Evolutionary conservation across 1,140 invertebrate species (phyloP).

Genomic region (Sycobia sp.): DNA sequence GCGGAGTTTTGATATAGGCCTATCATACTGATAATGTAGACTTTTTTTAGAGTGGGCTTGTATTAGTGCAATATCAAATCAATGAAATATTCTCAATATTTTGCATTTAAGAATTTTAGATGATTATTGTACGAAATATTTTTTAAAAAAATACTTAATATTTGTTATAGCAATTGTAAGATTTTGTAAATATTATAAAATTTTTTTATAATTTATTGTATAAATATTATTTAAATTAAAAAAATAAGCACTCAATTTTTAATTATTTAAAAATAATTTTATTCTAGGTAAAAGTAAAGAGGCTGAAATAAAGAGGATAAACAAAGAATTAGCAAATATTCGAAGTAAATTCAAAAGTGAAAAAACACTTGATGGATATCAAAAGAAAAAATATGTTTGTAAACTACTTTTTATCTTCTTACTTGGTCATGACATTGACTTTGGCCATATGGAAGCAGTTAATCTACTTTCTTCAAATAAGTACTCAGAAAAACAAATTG

Average conservation of each 20-base stretch:
- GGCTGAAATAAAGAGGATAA: constrained; percentile 99
- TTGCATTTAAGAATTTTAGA: constrained; percentile 9
- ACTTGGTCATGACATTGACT: constrained; percentile 99
- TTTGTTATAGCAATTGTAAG: too few relatives aligned
- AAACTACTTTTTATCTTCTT: constrained; percentile 99
- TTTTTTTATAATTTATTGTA: constrained; percentile 13
- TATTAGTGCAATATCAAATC: constrained; percentile 29
- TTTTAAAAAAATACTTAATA: background rate
- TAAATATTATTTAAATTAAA: constrained; percentile 7
- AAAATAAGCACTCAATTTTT: too few relatives aligned
- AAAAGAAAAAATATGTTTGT: constrained; percentile 99
- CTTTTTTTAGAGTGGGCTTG: constrained; percentile 25
- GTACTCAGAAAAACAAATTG: constrained; percentile 99
- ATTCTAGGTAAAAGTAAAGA: constrained; percentile 96
- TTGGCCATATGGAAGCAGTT: constrained; percentile 99
- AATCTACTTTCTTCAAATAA: constrained; percentile 99
- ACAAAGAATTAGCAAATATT: constrained; percentile 99
- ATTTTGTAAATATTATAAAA: too few relatives aligned
- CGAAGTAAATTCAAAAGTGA: constrained; percentile 99
- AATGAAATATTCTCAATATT: constrained; percentile 23
- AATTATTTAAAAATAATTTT: constrained; percentile 35
- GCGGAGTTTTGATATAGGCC: constrained; percentile 58
- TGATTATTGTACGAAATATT: background rate
- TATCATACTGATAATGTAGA: constrained; percentile 47
- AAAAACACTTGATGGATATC: constrained; percentile 99